Evolutionary conservation across 2,113 vertebrate species (phyloP), one percentile per base, ranked within the genome.

Genomic region (Gallinago paraguaiae): DNA sequence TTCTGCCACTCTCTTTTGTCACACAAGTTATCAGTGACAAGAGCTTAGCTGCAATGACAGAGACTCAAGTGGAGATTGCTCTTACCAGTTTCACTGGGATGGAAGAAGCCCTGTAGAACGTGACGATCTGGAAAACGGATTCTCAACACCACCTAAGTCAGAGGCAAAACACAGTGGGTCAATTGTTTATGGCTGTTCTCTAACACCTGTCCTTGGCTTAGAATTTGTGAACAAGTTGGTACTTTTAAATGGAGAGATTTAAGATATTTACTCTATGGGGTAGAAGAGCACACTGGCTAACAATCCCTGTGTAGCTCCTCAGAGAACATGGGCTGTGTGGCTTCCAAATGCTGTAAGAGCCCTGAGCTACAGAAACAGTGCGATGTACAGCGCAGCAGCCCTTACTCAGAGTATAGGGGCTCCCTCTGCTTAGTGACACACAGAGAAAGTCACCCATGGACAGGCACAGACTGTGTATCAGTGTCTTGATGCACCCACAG

Each of bases 51-150:
- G 24, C 51, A 56, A 57, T 39, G 48, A 56, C 43, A 15, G 11
- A 23, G n/a, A 11, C 10, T 16, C 45, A 41, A 8, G 13, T 13
- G 6, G 11, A 59, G 6, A 18, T 7, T 3, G 3, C 31, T 31
- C 97, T 95, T 93, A 99, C 99, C 98, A 76, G 99, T 99, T 95
- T 99, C 99, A 27, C 97, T 94, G 28, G 99, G 99, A 71, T 93
- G 97, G 96, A 99, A 99, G 97, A 99, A 99, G 7, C 99, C 99
- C 76, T 99, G 99, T 3, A 99, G 97, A 93, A 99, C 97, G 28
- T 98, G 96, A 64, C 99, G 98, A 97, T 99, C 99, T 83, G 99
- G 99, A 91, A 99, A 99, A 92, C 98, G 98, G 94, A 99, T 97
- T 95, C 99, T 98, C 90, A 99, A 63, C 54, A 98, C 99, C 94